phyloP scores from a whole-genome alignment of 2,888 invertebrate genomes.

The Cactoblastis cactorum region DNA sequence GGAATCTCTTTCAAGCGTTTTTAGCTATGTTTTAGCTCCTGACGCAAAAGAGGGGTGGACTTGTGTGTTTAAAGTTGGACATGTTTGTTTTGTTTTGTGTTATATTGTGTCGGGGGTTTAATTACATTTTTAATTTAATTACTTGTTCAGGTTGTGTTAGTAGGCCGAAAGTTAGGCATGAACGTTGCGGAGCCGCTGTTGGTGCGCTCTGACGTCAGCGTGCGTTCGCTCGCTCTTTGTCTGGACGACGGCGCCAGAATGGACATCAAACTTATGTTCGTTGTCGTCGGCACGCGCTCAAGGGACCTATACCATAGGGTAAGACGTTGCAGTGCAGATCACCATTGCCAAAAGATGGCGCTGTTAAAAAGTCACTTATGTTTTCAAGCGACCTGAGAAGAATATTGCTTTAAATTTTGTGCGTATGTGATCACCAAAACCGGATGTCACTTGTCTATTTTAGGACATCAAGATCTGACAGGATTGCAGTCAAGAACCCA shows the following conservation, averaged over 20 bases:
- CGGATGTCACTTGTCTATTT: too few relatives aligned
- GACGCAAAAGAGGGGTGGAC: too few relatives aligned
- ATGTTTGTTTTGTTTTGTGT: too few relatives aligned
- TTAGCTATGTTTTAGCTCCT: too few relatives aligned
- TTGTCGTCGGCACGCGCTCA: conserved; percentile 74
- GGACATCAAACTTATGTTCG: conserved; percentile 76
- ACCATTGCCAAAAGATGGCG: too few relatives aligned
- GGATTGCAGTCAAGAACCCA: too few relatives aligned
- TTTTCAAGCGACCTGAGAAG: neutral
- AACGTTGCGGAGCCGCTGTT: conserved; percentile 33
- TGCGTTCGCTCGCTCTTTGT: conserved; percentile 33
- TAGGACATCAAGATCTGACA: too few relatives aligned
- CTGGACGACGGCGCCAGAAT: conserved; percentile 36
- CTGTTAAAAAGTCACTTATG: neutral
- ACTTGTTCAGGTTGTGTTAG: conserved; percentile 39
- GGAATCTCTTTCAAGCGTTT: too few relatives aligned
- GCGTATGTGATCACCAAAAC: too few relatives aligned
- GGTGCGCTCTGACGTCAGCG: conserved; percentile 35
- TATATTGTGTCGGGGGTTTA: too few relatives aligned
- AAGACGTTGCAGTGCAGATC: conserved; percentile 11
- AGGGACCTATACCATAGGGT: conserved; percentile 72
- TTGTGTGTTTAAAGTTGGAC: too few relatives aligned
- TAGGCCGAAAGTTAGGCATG: conserved; percentile 57
- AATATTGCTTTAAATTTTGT: too few relatives aligned
- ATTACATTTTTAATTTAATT: neutral